Conservation (phyloP, 2,888 invertebrate species). For the Aphodius sticticus region DNA sequence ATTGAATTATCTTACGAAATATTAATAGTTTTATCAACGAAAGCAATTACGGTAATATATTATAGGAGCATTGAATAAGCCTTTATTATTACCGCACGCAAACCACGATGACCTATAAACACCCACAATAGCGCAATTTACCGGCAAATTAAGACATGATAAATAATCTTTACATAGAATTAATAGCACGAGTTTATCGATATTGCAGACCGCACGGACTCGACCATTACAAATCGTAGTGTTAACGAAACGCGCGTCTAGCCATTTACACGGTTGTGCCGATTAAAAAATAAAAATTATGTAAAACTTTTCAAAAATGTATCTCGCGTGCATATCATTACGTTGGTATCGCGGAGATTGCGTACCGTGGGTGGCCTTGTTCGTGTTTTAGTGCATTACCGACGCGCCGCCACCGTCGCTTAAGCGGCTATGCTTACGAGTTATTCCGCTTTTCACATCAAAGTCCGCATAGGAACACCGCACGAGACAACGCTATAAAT, state of each 20-base stretch:
- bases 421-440: background rate
- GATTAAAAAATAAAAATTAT: background rate
- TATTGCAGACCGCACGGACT: background rate
- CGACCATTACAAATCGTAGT: background rate
- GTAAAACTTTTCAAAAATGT: background rate
- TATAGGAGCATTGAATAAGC: background rate
- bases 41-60: background rate
- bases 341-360: constrained; percentile 4
- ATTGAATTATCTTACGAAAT: too few relatives aligned
- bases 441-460: constrained; percentile 24
- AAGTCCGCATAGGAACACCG: constrained; percentile 13
- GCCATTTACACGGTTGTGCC: background rate
- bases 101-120: background rate
- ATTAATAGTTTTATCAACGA: too few relatives aligned
- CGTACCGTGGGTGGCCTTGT: background rate
- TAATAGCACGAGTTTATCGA: background rate
- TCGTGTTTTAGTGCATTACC: background rate
- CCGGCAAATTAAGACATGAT: constrained; percentile 4
- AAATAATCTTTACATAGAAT: background rate
- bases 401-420: background rate
- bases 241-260: background rate
- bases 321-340: background rate
- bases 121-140: background rate
- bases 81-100: background rate
- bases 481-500: background rate